phyloP scores from a whole-genome alignment of 2,888 invertebrate species.

The Folsomia candida region DNA sequence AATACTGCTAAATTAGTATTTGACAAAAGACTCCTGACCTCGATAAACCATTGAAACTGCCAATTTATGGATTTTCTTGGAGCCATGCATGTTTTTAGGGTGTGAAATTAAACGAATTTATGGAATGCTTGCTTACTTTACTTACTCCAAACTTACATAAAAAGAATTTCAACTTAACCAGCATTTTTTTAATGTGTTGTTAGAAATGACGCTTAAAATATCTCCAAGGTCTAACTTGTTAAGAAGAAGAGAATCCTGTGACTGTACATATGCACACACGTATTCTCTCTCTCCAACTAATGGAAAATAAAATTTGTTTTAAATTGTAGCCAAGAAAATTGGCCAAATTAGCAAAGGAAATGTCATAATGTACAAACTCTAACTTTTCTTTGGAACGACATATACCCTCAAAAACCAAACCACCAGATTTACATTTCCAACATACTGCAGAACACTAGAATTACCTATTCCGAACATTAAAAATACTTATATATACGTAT shows the following conservation, averaged over 20 bases:
- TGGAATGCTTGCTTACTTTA: not conserved
- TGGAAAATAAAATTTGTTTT: not conserved
- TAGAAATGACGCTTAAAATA: constrained; percentile 4
- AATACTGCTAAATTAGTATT: not conserved
- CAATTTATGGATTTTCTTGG: constrained; percentile 6
- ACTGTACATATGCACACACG: not conserved
- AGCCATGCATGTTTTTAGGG: not conserved
- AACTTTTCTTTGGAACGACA: not conserved
- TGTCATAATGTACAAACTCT: not conserved
- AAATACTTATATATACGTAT: too few species aligned
- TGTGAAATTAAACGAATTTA: not conserved
- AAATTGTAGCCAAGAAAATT: constrained; percentile 3
- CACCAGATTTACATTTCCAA: not conserved
- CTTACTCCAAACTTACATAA: not conserved
- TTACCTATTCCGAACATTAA: not conserved
- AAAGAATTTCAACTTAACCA: not conserved
- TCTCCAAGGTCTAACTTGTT: constrained; percentile 6
- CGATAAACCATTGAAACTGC: constrained; percentile 8
- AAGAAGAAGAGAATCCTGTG: not conserved
- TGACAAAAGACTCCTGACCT: constrained; percentile 11
- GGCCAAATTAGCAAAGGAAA: constrained; percentile 12
- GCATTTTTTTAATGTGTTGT: not conserved
- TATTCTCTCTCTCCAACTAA: not conserved
- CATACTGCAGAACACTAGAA: not conserved
- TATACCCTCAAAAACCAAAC: not conserved